Evolutionary conservation across 2,113 vertebrate species (phyloP), one percentile per base, ranked within the genome.

Genomic region (Sakesphorus luctuosus): DNA sequence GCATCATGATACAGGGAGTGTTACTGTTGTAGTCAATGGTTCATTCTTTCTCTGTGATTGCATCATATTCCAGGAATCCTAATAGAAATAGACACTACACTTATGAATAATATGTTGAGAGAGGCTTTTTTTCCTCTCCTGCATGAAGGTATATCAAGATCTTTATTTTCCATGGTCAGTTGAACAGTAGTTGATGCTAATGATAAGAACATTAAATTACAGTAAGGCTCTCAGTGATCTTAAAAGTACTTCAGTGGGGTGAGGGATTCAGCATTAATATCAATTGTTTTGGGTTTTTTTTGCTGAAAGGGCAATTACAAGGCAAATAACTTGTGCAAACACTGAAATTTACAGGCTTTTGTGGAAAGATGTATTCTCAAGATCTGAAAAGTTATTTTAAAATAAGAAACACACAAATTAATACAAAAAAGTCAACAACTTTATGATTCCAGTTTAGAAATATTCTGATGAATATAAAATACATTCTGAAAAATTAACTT

Each of bases 121-220:
- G 40, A 77, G 9, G n/a, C 15, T 77, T 89, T 91, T 78, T 35
- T 86, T 67, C 7, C 58, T 76, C 76, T 90, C 82, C 52, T 91
- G 13, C 29, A 14, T 56, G 56, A 86, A 5, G 6, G 3, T 65
- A 11, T 83, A 63, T 83, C 29, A 83, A 58, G 69, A 58, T 75
- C 28, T 58, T 65, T 85, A 67, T 72, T 82, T 92, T 86, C 33
- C 77, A 24, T 77, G 47, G 68, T 76, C 6, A 6, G 3, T 3
- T 95, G 63, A 96, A 61, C 55, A 83, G 46, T 80, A 93, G 89
- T 50, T 80, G 58, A 50, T 74, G 29, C 20, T 90, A 95, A 65
- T 85, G 36, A 72, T 73, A 83, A 72, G 47, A 74, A 74, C 25
- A n/a, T 4, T 24, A 84, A 71, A 49, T 86, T 81, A 69, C 50